Evolutionary conservation across 1,140 invertebrate genomes (phyloP), one percentile per base, ranked within the genome.

Genomic region (Mylabris phalerata): DNA sequence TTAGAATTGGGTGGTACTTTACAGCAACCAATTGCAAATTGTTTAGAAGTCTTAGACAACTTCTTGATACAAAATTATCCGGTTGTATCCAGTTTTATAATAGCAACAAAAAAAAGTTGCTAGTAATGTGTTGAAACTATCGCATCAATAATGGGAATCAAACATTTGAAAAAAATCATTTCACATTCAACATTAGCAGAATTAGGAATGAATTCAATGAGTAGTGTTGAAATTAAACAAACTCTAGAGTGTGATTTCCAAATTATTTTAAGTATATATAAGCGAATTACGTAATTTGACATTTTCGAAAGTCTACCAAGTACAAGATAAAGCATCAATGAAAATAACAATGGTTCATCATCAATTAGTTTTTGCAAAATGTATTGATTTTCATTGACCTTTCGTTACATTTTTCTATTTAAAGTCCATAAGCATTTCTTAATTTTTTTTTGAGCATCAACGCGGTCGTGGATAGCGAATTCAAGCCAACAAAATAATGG

Each of bases 1-100:
- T 71, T 85, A 38, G 82, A 83, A 63, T 84, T 86, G 48, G 82
- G 89, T 54, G 92, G 92, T 4, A 92, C 90, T 1, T 73, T 92
- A n/a, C 90, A 90, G 60, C 92, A 94, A 73, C 78, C 86, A 64
- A 90, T 94, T 55, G 79, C 80, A 0, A 91, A 85, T 0, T 93
- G 91, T 75, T 75, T 94, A 2, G 73, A 80, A 57, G 75, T 81
- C 4, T 60, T 87, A 25, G 84, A 87, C 67, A 77, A 79, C 32
- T 87, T 94, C 73, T 71, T 94, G 10, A 81, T 78, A 50, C 81
- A 84, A 58, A 64, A 87, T 0, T 88, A 86, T 63, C 88, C 88
- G 76, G 86, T 90, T 0, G 82, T 88, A 24, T 9, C 25, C 4
- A 32, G 32, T 32, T 4, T 32, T 19, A 43, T 43, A 49, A 9